phyloP scores from a whole-genome alignment of 2,888 invertebrate species.

The Merodon equestris region DNA sequence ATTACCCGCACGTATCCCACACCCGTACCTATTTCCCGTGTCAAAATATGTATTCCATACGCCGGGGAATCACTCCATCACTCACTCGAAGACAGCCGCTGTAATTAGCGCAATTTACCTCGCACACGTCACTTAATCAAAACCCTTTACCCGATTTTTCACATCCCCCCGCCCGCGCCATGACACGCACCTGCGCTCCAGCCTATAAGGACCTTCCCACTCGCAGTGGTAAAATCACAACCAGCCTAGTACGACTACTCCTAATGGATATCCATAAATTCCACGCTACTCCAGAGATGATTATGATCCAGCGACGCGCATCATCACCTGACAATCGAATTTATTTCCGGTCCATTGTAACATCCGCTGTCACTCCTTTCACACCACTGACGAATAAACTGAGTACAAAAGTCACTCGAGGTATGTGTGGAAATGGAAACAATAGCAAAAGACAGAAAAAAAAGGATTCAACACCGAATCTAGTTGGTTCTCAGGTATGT shows the following conservation, averaged over 20 bases:
- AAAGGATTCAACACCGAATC: conserved; percentile 62
- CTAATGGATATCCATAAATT: conserved; percentile 56
- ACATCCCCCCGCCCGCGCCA: conserved; percentile 8
- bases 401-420: conserved; percentile 59
- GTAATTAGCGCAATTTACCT: conserved; percentile 50
- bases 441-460: conserved; percentile 13
- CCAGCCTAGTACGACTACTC: conserved; percentile 22
- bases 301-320: conserved; percentile 65
- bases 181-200: too few species aligned
- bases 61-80: conserved; percentile 3
- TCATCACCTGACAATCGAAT: conserved; percentile 67
- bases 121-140: conserved; percentile 54
- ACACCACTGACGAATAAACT: neutral
- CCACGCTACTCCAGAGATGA: conserved; percentile 46
- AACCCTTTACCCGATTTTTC: conserved; percentile 49
- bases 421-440: neutral
- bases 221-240: conserved; percentile 36
- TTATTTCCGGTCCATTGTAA: conserved; percentile 56
- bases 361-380: neutral
- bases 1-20: too few species aligned
- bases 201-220: too few species aligned
- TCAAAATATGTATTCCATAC: too few species aligned
- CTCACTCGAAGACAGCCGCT: conserved; percentile 29
- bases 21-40: too few species aligned
- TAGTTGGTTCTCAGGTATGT: conserved; percentile 64